These are phyloP conservation scores for Euphydryas editha DNA, from an alignment of 2,888 invertebrate genomes.

Conservation along the genomic window DNA sequence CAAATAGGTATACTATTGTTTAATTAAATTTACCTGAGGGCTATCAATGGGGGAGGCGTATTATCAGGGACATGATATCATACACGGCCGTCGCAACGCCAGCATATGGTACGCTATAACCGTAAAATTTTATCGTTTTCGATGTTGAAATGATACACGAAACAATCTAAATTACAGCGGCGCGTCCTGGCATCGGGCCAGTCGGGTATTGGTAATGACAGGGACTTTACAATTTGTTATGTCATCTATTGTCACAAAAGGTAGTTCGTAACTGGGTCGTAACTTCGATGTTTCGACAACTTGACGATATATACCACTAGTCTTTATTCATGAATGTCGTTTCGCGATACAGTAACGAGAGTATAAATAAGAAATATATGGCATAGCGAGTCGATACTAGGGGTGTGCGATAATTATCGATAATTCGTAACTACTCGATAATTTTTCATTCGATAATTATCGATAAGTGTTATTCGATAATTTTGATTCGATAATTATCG, in stretches of 20 bases:
- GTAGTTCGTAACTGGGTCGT: conserved; percentile 43
- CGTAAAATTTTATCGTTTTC: conserved; percentile 81
- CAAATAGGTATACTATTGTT: conserved; percentile 17
- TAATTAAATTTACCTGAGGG: conserved; percentile 39
- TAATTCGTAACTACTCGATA: too few species aligned
- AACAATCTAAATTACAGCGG: conserved; percentile 79
- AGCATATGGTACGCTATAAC: conserved; percentile 61
- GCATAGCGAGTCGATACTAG: conserved; percentile 5
- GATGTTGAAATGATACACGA: conserved; percentile 82
- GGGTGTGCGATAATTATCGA: too few species aligned
- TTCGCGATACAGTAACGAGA: conserved; percentile 11
- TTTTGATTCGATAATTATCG: too few species aligned
- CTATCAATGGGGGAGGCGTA: conserved; percentile 29
- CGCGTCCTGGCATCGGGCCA: conserved; percentile 72
- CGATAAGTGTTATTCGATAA: too few species aligned
- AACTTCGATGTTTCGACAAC: conserved; percentile 47
- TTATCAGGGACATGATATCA: conserved; percentile 36
- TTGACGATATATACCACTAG: conserved; percentile 40
- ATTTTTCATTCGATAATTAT: too few species aligned
- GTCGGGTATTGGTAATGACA: conserved; percentile 69
- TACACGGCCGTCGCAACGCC: conserved; percentile 35
- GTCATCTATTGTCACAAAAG: conserved; percentile 56
- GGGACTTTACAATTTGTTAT: conserved; percentile 69
- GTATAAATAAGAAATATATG: conserved; percentile 14
- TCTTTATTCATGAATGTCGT: conserved; percentile 24